phyloP scores from a whole-genome alignment of 2,113 vertebrate genomes.

The Stigmatopora argus region DNA sequence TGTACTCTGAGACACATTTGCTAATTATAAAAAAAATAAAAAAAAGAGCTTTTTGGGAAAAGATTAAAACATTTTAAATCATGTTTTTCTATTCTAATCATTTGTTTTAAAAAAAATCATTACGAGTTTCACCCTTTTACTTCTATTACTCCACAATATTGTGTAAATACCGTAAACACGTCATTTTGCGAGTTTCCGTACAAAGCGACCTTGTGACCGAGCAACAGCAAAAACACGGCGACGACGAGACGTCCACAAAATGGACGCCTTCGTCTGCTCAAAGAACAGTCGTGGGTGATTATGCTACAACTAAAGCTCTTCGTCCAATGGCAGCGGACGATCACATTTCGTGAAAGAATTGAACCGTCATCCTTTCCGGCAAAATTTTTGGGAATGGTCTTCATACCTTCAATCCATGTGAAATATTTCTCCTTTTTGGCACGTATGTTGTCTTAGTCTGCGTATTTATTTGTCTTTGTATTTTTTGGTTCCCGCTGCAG shows the following conservation, averaged over 20 bases:
- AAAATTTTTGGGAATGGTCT: too few relatives aligned
- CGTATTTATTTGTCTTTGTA: slow-evolving; percentile 11
- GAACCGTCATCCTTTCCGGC: too few relatives aligned
- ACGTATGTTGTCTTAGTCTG: slow-evolving; percentile 26
- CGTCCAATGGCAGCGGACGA: too few relatives aligned
- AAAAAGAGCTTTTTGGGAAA: too few relatives aligned
- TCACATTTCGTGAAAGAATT: too few relatives aligned
- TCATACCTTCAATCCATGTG: not conserved
- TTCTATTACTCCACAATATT: not conserved
- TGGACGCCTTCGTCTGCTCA: slow-evolving; percentile 30
- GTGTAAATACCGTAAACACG: not conserved
- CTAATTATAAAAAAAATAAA: too few relatives aligned
- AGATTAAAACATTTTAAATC: too few relatives aligned
- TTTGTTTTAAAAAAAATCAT: too few relatives aligned
- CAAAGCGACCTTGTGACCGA: slow-evolving; percentile 2
- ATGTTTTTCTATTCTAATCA: not conserved
- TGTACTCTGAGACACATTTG: too few relatives aligned
- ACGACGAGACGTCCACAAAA: slow-evolving; percentile 3
- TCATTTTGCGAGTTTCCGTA: not conserved
- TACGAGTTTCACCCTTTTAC: too few relatives aligned
- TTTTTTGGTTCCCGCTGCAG: not conserved
- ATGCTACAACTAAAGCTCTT: too few relatives aligned
- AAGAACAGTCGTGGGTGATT: too few relatives aligned
- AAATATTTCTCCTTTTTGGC: slow-evolving; percentile 36
- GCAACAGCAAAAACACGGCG: slow-evolving; percentile 6